A percentile compares a stretch with the other conserved stretches of the same genome.
phyloP scores from a whole-genome alignment of 2,797 vertebrate species.

The Denticeps clupeoides region DNA sequence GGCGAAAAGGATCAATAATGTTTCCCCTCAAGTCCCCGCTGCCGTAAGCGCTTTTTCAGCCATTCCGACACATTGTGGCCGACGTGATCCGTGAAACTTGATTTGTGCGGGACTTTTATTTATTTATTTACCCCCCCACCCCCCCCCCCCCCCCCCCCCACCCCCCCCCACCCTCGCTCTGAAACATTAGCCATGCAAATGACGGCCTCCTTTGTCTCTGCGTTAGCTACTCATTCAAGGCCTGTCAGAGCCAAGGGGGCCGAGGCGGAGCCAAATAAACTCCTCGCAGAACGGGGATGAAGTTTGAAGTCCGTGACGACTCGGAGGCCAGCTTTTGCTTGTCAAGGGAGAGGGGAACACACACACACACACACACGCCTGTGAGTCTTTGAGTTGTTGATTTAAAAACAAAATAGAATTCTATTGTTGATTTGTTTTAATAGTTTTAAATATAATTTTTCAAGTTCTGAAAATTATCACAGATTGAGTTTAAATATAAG shows the following conservation, averaged over 20 bases:
- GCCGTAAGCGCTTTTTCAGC: constrained; percentile 19
- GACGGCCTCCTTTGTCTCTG: constrained; percentile 27
- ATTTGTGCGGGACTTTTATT: constrained; percentile 39
- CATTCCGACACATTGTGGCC: constrained; percentile 28
- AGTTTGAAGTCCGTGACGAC: constrained; percentile 4
- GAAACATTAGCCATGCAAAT: constrained; percentile 34
- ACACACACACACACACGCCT: too few relatives aligned
- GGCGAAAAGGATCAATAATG: constrained; percentile 23
- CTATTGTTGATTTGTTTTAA: too few relatives aligned
- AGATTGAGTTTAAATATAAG: too few relatives aligned
- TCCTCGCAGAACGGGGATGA: constrained; percentile 2
- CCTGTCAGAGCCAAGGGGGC: constrained; percentile 1
- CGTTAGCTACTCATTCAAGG: constrained; percentile 17
- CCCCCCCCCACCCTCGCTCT: constrained; percentile 31
- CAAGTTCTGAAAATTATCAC: too few relatives aligned
- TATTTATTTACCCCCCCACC: too few relatives aligned
- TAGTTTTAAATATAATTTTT: too few relatives aligned
- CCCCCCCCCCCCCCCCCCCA: too few relatives aligned
- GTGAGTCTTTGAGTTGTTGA: too few relatives aligned
- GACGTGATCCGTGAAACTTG: constrained; percentile 35
- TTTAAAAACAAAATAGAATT: too few relatives aligned
- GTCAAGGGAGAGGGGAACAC: too few relatives aligned
- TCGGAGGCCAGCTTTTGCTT: neutral
- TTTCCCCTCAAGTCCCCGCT: constrained; percentile 24
- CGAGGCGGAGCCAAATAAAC: neutral